Conservation (phyloP, 2,113 vertebrate species). For the Perca fluviatilis region DNA sequence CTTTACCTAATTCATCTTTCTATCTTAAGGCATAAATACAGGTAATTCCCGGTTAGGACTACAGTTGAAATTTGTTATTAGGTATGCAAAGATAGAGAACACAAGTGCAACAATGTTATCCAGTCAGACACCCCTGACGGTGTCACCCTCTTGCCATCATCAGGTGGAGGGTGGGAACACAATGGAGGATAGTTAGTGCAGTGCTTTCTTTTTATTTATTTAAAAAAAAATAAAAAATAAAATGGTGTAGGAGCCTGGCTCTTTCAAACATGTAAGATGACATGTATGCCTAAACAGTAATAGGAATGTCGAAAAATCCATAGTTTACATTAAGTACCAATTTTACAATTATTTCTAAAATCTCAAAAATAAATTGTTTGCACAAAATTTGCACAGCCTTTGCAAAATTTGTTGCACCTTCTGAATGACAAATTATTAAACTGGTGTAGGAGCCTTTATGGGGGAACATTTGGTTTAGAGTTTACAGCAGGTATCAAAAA, state of each 20-base stretch:
- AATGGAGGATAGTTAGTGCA: not conserved
- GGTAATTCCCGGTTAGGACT: not conserved
- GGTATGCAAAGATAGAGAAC: not conserved
- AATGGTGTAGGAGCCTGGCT: not conserved
- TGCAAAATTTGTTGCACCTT: not conserved
- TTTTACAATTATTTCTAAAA: not conserved
- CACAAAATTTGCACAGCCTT: not conserved
- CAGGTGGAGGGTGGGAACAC: not conserved
- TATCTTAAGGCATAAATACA: not conserved
- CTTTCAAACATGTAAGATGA: not conserved
- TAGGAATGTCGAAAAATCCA: not conserved
- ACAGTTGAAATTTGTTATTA: not conserved
- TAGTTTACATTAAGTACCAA: not conserved
- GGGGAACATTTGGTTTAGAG: not conserved
- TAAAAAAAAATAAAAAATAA: no score
- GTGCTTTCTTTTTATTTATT: not conserved
- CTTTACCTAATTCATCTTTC: not conserved
- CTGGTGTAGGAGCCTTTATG: not conserved
- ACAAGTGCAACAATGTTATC: not conserved
- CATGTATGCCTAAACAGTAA: not conserved
- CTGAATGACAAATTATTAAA: not conserved
- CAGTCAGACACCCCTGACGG: conserved; percentile 19
- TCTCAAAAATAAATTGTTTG: not conserved
- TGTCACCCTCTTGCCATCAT: no score
- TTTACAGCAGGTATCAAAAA: not conserved